phyloP scores from a whole-genome alignment of 2,797 vertebrate genomes.

The Anomalospiza imberbis region DNA sequence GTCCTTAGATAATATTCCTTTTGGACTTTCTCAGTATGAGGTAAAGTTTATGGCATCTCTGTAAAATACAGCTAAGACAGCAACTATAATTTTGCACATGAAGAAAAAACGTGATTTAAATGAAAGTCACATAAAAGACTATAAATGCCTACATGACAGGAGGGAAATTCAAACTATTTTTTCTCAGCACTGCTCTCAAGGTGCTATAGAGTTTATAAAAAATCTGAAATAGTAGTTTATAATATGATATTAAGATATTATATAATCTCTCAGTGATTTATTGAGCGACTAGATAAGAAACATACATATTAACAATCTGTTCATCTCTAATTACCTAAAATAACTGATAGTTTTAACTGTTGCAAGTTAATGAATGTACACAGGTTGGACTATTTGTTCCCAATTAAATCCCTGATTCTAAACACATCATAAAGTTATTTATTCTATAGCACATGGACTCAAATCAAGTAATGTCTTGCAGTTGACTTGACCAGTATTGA shows the following conservation, averaged over 20 bases:
- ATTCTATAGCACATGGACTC: neutral
- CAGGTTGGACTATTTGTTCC: neutral
- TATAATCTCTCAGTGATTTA: neutral
- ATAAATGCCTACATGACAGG: neutral
- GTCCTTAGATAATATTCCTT: neutral
- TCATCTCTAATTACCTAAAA: neutral
- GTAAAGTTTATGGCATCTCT: neutral
- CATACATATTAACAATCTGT: neutral
- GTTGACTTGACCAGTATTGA: constrained; percentile 93
- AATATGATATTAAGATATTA: neutral
- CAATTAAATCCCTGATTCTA: neutral
- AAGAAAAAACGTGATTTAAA: neutral
- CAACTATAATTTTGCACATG: neutral
- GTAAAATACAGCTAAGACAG: neutral
- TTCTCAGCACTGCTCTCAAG: neutral
- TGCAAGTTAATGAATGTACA: neutral
- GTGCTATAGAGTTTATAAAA: neutral
- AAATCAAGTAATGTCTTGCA: constrained; percentile 51
- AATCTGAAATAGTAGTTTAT: neutral
- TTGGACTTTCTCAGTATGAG: neutral
- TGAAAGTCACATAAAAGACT: neutral
- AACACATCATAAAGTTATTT: neutral
- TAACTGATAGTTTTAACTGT: neutral
- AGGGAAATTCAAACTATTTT: neutral
- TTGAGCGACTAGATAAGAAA: neutral